phyloP scores from a whole-genome alignment of 1,140 invertebrate species.

The Macrotrachela quadricornifera region DNA sequence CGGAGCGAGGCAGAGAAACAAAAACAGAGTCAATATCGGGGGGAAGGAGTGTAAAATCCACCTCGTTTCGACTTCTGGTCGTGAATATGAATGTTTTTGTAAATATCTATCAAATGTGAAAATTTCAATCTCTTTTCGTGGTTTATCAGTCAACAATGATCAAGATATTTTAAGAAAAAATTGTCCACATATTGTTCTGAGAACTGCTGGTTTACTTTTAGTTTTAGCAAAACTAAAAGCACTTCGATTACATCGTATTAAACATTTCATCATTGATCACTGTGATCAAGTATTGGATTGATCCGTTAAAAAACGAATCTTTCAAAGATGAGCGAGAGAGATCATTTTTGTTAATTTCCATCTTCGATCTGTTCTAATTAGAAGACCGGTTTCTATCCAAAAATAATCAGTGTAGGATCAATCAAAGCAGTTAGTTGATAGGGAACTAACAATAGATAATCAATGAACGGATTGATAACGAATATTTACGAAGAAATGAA shows the following conservation, averaged over 20 bases:
- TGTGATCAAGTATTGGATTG: constrained; percentile 98
- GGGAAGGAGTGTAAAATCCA: too few species aligned
- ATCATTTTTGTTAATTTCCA: too few species aligned
- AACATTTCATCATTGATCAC: constrained; percentile 93
- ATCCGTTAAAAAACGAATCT: constrained; percentile 58
- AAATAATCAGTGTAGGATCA: too few species aligned
- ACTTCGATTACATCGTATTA: constrained; percentile 65
- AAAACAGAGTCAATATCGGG: too few species aligned
- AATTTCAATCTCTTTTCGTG: constrained; percentile 86
- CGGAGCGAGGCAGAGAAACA: too few species aligned
- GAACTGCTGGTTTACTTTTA: constrained; percentile 81
- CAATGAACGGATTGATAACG: too few species aligned
- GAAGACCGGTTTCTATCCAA: too few species aligned
- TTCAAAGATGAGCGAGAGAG: background rate
- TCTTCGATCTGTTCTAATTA: too few species aligned
- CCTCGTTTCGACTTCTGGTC: too few species aligned
- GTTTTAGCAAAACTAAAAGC: constrained; percentile 72
- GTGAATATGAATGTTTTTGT: constrained; percentile 92
- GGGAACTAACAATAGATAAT: too few species aligned
- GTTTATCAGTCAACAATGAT: constrained; percentile 82
- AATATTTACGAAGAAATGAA: too few species aligned
- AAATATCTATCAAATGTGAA: constrained; percentile 88
- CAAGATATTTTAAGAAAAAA: constrained; percentile 78
- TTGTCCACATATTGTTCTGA: constrained; percentile 89
- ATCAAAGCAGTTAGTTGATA: too few species aligned